phyloP scores from a whole-genome alignment of 1,140 invertebrate genomes.

The Ips typographus region DNA sequence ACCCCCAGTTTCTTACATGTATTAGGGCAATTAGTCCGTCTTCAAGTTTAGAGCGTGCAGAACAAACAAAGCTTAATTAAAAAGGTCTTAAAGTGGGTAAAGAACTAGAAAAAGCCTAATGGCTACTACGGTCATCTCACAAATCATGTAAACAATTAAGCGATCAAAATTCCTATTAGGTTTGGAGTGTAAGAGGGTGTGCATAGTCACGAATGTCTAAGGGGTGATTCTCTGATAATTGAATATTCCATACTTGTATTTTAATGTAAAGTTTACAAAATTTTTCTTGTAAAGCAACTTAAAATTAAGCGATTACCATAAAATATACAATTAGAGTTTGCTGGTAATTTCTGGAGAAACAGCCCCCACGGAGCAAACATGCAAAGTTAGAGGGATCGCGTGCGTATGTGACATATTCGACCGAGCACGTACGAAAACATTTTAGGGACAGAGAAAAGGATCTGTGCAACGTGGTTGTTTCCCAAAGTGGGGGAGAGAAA shows the following conservation, averaged over 20 bases:
- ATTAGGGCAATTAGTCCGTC: too few species aligned
- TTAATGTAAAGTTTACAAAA: too few species aligned
- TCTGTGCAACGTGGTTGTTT: constrained; percentile 34
- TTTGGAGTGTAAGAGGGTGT: constrained; percentile 25
- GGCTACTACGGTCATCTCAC: constrained; percentile 22
- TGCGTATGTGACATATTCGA: constrained; percentile 43
- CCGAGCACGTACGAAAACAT: constrained; percentile 41
- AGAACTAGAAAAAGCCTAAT: constrained; percentile 15
- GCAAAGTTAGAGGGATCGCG: constrained; percentile 31
- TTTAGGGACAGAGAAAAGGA: constrained; percentile 34
- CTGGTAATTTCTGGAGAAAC: constrained; percentile 11
- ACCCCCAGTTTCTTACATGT: too few species aligned
- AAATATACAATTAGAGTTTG: neutral
- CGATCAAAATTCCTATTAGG: constrained; percentile 37
- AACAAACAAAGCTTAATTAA: too few species aligned
- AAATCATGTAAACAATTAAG: constrained; percentile 41
- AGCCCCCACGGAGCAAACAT: constrained; percentile 22
- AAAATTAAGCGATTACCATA: too few species aligned
- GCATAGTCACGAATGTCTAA: constrained; percentile 34
- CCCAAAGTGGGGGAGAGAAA: constrained; percentile 26
- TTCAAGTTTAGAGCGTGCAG: too few species aligned
- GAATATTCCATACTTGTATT: neutral
- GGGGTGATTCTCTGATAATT: constrained; percentile 16
- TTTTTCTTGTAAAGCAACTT: too few species aligned
- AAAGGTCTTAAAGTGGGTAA: neutral